Conservation (phyloP, 2,113 vertebrate species). For the Oreochromis niloticus region DNA sequence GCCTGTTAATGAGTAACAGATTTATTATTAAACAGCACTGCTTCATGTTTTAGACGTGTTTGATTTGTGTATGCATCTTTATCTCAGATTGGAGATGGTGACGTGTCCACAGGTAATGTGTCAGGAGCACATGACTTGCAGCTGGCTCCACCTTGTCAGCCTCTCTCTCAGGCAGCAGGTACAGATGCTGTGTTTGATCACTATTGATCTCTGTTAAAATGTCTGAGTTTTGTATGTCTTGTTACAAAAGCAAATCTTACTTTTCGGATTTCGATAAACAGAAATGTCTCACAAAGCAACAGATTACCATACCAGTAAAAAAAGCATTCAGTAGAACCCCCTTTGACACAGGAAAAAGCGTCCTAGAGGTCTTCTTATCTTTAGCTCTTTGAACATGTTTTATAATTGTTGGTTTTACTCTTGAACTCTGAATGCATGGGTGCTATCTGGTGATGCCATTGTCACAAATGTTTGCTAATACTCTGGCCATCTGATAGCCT, state of each 20-base stretch:
- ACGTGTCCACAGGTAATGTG: conserved; percentile 70
- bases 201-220: neutral
- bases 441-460: neutral
- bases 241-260: neutral
- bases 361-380: neutral
- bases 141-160: conserved; percentile 74
- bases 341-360: neutral
- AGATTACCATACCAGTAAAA: neutral
- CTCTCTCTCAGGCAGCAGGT: conserved; percentile 83
- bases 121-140: conserved; percentile 83
- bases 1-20: neutral
- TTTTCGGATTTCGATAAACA: neutral
- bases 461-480: neutral
- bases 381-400: neutral
- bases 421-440: neutral
- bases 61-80: conserved; percentile 30
- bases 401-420: neutral
- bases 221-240: neutral
- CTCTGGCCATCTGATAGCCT: neutral
- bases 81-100: conserved; percentile 83
- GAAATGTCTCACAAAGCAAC: neutral
- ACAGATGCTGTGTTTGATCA: neutral
- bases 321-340: neutral
- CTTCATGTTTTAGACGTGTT: neutral
- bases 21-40: neutral